Evolutionary conservation across 2,113 vertebrate species (phyloP).

Genomic region (Mustela lutreola): DNA sequence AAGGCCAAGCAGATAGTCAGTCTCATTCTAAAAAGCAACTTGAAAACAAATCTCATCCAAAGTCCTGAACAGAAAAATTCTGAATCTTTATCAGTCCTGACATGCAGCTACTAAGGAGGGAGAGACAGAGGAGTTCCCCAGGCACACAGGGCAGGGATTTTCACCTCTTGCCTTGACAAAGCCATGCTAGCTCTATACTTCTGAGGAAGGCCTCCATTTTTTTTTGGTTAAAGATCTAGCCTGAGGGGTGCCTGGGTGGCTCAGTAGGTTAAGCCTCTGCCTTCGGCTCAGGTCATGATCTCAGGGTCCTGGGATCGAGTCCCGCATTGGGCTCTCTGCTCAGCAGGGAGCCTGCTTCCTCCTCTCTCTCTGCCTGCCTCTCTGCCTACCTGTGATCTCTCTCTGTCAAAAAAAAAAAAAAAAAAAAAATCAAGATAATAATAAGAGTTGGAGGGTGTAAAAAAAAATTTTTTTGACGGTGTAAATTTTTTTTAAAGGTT

Average conservation of each 20-base stretch:
- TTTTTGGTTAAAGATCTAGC: not conserved
- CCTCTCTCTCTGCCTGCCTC: too few relatives aligned
- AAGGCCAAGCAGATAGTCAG: not conserved
- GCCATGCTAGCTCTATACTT: not conserved
- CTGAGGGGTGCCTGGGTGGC: not conserved
- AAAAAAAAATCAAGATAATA: not conserved
- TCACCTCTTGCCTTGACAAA: not conserved
- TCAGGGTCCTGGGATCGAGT: too few relatives aligned
- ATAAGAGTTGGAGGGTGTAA: not conserved
- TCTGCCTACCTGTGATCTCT: too few relatives aligned
- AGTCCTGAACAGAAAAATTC: not conserved
- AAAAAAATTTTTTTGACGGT: not conserved
- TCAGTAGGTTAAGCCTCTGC: too few relatives aligned
- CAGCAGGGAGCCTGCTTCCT: too few relatives aligned
- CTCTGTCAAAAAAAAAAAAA: too few relatives aligned
- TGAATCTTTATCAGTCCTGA: not conserved
- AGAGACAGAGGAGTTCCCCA: not conserved
- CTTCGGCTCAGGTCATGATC: too few relatives aligned
- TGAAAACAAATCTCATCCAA: constrained; percentile 12
- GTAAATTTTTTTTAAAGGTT: not conserved
- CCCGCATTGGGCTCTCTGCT: too few relatives aligned
- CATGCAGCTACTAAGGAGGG: not conserved
- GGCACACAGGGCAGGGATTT: not conserved
- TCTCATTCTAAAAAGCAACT: not conserved
- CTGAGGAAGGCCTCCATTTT: not conserved